These are phyloP conservation scores for Rhamphomyia laevipes DNA, from an alignment of 2,888 invertebrate species.

Conservation along the genomic window DNA sequence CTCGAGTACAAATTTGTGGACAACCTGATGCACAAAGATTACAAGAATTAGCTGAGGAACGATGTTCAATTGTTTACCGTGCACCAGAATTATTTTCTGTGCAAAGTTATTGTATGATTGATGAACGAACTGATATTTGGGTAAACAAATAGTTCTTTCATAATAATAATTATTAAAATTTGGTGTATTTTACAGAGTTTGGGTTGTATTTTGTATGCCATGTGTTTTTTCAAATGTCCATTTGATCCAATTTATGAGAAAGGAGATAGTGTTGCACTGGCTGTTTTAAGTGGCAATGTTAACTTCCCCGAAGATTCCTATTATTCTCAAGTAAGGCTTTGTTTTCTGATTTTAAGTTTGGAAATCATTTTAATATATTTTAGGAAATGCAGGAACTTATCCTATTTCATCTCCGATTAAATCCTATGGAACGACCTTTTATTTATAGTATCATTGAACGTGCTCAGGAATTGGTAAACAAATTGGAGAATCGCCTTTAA, in stretches of 20 bases:
- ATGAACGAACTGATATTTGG: slow-evolving; percentile 81
- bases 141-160: slow-evolving; percentile 16
- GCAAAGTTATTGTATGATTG: slow-evolving; percentile 65
- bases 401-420: slow-evolving; percentile 57
- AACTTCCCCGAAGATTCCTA: slow-evolving; percentile 56
- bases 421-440: slow-evolving; percentile 64
- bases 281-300: slow-evolving; percentile 64
- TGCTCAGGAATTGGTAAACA: slow-evolving; percentile 45
- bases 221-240: slow-evolving; percentile 76
- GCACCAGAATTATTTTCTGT: slow-evolving; percentile 83
- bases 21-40: slow-evolving; percentile 55
- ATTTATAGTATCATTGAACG: slow-evolving; percentile 58
- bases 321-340: slow-evolving; percentile 41
- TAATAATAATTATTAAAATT: slow-evolving; percentile 1
- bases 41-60: slow-evolving; percentile 71
- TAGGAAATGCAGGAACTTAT: slow-evolving; percentile 60
- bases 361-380: slow-evolving; percentile 23
- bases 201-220: slow-evolving; percentile 74
- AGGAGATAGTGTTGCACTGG: slow-evolving; percentile 78
- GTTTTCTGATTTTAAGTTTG: background rate
- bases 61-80: slow-evolving; percentile 77
- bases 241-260: slow-evolving; percentile 73
- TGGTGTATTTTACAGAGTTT: slow-evolving; percentile 55
- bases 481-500: slow-evolving; percentile 46
- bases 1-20: slow-evolving; percentile 50